Conservation (phyloP, 2,797 vertebrate species). For the Mastacembelus armatus region DNA sequence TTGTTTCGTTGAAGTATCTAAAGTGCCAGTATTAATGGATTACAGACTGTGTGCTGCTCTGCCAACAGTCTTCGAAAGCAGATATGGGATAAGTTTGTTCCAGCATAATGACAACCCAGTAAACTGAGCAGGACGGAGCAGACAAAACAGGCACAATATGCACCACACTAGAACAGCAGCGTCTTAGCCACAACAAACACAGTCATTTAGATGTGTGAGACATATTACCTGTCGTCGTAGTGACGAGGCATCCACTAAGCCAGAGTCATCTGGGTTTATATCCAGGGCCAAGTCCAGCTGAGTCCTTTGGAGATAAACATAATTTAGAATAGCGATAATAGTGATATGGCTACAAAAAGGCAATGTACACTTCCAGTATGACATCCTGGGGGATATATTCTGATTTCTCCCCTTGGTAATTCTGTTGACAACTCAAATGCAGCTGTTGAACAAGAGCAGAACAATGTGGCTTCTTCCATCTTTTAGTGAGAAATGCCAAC, state of each 20-base stretch:
- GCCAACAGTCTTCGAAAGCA: neutral
- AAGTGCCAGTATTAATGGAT: neutral
- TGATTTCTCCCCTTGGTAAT: no score
- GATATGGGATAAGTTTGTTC: no score
- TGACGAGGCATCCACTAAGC: conserved; percentile 90
- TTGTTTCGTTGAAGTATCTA: neutral
- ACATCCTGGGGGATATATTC: no score
- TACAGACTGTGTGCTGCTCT: conserved; percentile 1
- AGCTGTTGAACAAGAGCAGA: no score
- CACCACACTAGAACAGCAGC: neutral
- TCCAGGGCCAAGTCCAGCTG: conserved; percentile 82
- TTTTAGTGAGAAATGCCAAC: neutral
- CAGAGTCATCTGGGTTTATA: conserved; percentile 89
- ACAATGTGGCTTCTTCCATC: no score
- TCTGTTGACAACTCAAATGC: no score
- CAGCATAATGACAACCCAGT: no score
- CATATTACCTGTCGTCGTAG: conserved; percentile 91
- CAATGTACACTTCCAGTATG: no score
- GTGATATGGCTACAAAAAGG: no score
- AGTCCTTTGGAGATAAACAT: conserved; percentile 58
- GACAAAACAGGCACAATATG: neutral
- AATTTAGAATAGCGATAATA: neutral
- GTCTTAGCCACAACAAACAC: neutral
- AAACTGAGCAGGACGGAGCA: neutral
- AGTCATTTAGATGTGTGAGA: neutral